Evolutionary conservation across 2,113 vertebrate genomes (phyloP).

Genomic region (Halcyon senegalensis): DNA sequence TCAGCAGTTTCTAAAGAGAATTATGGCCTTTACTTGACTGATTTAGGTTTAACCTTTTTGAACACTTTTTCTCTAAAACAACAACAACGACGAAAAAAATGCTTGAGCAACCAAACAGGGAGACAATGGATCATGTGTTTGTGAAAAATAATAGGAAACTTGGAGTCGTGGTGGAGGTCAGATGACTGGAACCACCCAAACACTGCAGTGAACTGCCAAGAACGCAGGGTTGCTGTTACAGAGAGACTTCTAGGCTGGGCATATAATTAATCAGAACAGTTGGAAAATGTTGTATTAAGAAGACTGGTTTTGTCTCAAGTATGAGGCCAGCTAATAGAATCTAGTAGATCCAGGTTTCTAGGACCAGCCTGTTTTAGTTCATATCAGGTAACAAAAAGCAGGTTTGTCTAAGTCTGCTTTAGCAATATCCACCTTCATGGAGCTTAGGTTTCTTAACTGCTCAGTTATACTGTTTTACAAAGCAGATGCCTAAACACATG

Average conservation of each 20-base stretch:
- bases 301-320: background rate
- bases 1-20: constrained; percentile 30
- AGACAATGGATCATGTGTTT: background rate
- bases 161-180: background rate
- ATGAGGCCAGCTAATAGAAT: background rate
- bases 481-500: background rate
- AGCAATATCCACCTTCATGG: background rate
- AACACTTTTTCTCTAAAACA: background rate
- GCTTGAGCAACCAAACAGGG: background rate
- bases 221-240: background rate
- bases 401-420: background rate
- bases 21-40: background rate
- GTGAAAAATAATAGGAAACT: constrained; percentile 13
- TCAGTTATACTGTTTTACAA: background rate
- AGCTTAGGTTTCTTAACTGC: background rate
- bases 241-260: background rate
- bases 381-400: background rate
- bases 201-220: background rate
- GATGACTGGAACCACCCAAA: background rate
- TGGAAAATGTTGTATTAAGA: background rate
- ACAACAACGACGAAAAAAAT: background rate
- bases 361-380: background rate
- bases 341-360: background rate
- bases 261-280: background rate
- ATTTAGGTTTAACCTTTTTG: constrained; percentile 20